Base-by-base conservation (phyloP, 1,140 invertebrate genomes). In the Telenomus remus region DNA sequence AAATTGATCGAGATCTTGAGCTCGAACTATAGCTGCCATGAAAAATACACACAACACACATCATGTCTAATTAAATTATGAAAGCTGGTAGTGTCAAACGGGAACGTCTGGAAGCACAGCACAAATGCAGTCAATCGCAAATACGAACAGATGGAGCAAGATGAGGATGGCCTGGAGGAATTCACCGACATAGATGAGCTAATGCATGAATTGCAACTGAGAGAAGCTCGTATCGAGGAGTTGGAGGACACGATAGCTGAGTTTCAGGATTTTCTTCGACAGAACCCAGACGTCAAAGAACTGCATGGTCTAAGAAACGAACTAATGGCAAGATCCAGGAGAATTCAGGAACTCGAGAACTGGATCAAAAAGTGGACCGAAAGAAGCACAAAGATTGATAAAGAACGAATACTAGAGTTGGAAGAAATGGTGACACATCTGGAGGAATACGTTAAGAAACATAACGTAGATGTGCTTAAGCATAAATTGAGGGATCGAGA, bases 161-260 rank as follows among this genome's bases (percentile, higher is more conserved):
- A 90, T 76, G 82, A 89, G 87, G 39, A 81, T 64, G 86, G 90
- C 42, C 88, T 89, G 9, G 66, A 66, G 11, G 53, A 72, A 37
- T 64, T 51, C 13, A 44, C 46, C 71, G 89, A 90, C 47, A 89
- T 91, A 59, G 90, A 89, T 43, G 88, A 90, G 16, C 87, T 90
- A 63, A 86, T 91, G 39, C 84, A 89, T 53, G 89, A 91, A 64
- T 84, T 97, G 46, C 64, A 12, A 19, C 57, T 43, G 60, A 65
- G 85, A 89, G 15, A 88, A 90, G 90, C 89, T 64, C 89, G 93
- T 56, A 94, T 96, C 73, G 90, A 93, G 75, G 94, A 96, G 86
- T 83, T 96, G 46, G 94, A 96, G 84, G 92, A 95, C 65, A 79
- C 79, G 0, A 78, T 85, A 0, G 68, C 79, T 0, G 83, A 85